Evolutionary conservation across 2,113 vertebrate species (phyloP), one percentile per base, ranked within the genome.

Genomic region (Strix uralensis): DNA sequence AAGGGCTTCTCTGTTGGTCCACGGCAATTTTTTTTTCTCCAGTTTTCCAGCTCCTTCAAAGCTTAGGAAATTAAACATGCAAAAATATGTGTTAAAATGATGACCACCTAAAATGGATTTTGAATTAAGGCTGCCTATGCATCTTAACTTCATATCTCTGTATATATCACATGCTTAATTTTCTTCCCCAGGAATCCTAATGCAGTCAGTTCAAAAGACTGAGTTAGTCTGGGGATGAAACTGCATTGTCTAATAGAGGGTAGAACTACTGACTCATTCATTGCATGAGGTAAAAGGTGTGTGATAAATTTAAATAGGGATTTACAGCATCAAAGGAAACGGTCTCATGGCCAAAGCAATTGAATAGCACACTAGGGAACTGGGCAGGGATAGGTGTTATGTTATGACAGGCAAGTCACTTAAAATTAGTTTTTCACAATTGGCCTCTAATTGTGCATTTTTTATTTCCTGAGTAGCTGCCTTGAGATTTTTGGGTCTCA

Each of bases 261-360:
- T 7, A 71, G 84, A 89, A 81, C 52, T 57, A 65, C 77, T 91
- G 86, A 61, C 49, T 90, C 61, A 61, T 67, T 91, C 87, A 72
- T 70, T 87, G 66, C 78, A 61, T 87, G 91, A 91, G 58, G 92
- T 65, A 91, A 82, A 89, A 97, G 62, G 49, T 79, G 58, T 88
- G 78, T 87, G 70, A 61, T 79, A 81, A 82, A 91, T 91, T 67
- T 71, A 42, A 63, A 86, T 2, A 34, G 58, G 40, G 44, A 78
- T 85, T 95, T 95, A 70, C 78, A 75, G 73, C 73, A 92, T 95
- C 86, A 85, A 92, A 94, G 57, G 78, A 91, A 89, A 79, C n/a
- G 57, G 65, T 87, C 65, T 91, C 42, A 21, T 67, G 88, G 69
- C 80, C 77, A 80, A 72, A 85, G 81, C 16, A 32, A 75, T 44